phyloP scores from a whole-genome alignment of 2,888 invertebrate genomes.

The Panzeria rudis region DNA sequence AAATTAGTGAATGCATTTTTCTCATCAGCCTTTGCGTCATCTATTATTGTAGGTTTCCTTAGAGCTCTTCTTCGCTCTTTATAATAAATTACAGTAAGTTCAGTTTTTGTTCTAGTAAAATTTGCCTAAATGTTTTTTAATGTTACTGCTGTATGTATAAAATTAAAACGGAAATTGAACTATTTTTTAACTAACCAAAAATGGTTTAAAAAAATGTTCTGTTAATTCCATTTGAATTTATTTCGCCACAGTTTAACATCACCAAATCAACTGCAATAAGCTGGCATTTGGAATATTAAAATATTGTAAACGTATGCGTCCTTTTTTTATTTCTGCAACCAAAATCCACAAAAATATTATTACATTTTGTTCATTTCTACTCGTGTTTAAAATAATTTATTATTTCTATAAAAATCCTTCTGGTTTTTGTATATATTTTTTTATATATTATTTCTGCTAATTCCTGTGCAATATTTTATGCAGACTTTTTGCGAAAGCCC shows the following conservation, averaged over 20 bases:
- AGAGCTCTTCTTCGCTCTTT: no score
- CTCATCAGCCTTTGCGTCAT: no score
- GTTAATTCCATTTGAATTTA: conserved; percentile 7
- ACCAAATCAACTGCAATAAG: conserved; percentile 42
- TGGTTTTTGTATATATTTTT: neutral
- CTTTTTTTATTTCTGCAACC: neutral
- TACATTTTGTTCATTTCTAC: neutral
- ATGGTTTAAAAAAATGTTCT: neutral
- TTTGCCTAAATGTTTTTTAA: neutral
- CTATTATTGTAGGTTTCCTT: no score
- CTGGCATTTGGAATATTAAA: neutral
- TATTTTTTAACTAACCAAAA: conserved; percentile 23
- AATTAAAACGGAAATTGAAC: conserved; percentile 50
- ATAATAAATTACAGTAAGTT: neutral
- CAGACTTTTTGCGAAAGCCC: conserved; percentile 23
- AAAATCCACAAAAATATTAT: conserved; percentile 32
- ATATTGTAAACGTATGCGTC: neutral
- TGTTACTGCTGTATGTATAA: neutral
- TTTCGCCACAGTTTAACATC: neutral
- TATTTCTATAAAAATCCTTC: conserved; percentile 6
- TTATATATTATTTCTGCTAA: conserved; percentile 47
- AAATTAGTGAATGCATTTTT: no score
- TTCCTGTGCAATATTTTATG: conserved; percentile 51
- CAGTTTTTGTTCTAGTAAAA: neutral
- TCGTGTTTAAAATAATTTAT: conserved; percentile 45